These are phyloP conservation scores for Hassar affinis DNA, from an alignment of 2,113 vertebrate species.

Conservation along the genomic window DNA sequence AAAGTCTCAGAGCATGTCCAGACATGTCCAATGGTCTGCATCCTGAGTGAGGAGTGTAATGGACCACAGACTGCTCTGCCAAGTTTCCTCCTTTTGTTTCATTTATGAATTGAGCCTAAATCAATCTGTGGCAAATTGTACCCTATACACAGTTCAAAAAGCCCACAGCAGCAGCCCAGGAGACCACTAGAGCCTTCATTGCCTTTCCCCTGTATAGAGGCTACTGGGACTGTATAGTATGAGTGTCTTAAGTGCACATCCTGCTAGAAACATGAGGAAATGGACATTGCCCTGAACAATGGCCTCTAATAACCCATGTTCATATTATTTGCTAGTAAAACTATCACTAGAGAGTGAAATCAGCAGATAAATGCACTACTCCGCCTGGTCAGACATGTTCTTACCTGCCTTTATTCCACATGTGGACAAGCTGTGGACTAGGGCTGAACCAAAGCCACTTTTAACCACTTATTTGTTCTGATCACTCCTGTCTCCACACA, in stretches of 20 bases:
- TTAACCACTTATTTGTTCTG: conserved; percentile 21
- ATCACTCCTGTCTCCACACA: conserved; percentile 26
- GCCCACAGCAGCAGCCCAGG: conserved; percentile 1
- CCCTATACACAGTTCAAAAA: neutral
- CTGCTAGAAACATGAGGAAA: neutral
- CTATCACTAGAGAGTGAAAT: neutral
- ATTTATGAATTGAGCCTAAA: conserved; percentile 18
- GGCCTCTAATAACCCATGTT: conserved; percentile 29
- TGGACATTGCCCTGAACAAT: conserved; percentile 1
- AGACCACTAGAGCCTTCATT: conserved; percentile 9
- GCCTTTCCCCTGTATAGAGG: neutral
- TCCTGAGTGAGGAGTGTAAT: conserved; percentile 18
- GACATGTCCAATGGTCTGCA: conserved; percentile 22
- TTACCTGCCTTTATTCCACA: conserved; percentile 11
- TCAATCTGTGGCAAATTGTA: conserved; percentile 22
- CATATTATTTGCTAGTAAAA: neutral
- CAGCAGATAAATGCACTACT: neutral
- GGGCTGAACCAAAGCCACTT: conserved; percentile 12
- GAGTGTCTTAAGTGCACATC: neutral
- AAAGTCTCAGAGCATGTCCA: conserved; percentile 24
- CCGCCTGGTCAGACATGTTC: neutral
- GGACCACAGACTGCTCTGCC: conserved; percentile 28
- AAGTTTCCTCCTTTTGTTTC: conserved; percentile 56
- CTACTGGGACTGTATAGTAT: neutral
- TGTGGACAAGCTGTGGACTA: conserved; percentile 23